A percentile compares a stretch with the other conserved stretches of the same genome.
Evolutionary conservation across 2,113 vertebrate genomes (phyloP).

Genomic region (Nycticebus coucang): DNA sequence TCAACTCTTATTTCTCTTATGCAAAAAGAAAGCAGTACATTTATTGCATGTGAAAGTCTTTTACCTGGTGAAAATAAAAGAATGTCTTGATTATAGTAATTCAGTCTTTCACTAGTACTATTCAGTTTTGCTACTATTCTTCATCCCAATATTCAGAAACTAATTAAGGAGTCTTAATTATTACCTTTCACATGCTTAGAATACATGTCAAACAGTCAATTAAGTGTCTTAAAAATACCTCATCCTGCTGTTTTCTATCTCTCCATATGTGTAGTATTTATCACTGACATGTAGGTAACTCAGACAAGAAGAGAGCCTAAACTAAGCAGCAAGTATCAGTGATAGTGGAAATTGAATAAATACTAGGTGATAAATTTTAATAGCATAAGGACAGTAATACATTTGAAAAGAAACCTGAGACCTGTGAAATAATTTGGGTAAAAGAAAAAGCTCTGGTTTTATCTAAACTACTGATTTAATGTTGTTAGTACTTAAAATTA

Average conservation of each 20-base stretch:
- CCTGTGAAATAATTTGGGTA: constrained; percentile 42
- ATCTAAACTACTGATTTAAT: constrained; percentile 47
- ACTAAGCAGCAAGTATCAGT: constrained; percentile 43
- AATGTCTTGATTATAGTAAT: constrained; percentile 70
- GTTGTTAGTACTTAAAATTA: not conserved
- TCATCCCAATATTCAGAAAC: constrained; percentile 64
- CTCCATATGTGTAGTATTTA: constrained; percentile 45
- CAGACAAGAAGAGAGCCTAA: constrained; percentile 33
- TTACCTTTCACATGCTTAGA: constrained; percentile 36
- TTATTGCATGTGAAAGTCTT: constrained; percentile 52
- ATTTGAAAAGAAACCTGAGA: constrained; percentile 21
- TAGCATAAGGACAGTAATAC: not conserved
- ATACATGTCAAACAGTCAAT: constrained; percentile 43
- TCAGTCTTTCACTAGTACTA: constrained; percentile 68
- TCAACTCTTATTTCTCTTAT: constrained; percentile 55
- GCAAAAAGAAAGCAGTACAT: constrained; percentile 69
- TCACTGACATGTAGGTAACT: constrained; percentile 32
- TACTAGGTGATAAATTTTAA: constrained; percentile 41
- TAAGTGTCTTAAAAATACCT: constrained; percentile 35
- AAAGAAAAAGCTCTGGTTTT: constrained; percentile 29
- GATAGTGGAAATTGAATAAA: constrained; percentile 49
- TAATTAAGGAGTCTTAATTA: constrained; percentile 52
- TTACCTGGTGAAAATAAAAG: constrained; percentile 59
- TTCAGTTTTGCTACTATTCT: constrained; percentile 54
- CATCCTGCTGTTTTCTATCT: constrained; percentile 53